Evolutionary conservation across 2,888 invertebrate genomes (phyloP).

Genomic region (Epiblema foenella): DNA sequence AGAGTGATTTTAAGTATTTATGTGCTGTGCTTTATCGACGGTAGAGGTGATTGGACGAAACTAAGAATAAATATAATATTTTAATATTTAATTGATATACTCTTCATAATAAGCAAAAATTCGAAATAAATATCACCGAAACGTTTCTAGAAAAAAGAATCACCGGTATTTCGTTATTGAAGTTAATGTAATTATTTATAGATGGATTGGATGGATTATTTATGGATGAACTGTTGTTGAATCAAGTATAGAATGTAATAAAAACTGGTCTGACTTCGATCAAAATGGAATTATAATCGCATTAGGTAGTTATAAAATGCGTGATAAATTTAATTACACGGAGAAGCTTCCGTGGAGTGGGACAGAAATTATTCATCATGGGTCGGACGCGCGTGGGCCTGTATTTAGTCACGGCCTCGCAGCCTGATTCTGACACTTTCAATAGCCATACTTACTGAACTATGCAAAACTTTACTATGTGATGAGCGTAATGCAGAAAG

Average conservation of each 20-base stretch:
- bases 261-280: constrained; percentile 50
- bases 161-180: constrained; percentile 3
- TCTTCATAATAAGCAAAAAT: neutral
- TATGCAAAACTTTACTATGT: neutral
- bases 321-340: constrained; percentile 77
- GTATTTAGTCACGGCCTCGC: constrained; percentile 74
- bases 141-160: neutral
- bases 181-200: neutral
- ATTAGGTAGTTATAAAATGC: constrained; percentile 68
- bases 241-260: constrained; percentile 22
- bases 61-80: constrained; percentile 62
- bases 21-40: constrained; percentile 64
- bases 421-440: constrained; percentile 34
- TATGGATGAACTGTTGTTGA: constrained; percentile 20
- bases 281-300: constrained; percentile 71
- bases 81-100: constrained; percentile 1
- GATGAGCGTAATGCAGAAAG: neutral
- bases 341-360: constrained; percentile 63
- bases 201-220: no score
- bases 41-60: constrained; percentile 67
- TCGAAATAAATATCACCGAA: neutral
- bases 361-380: constrained; percentile 65
- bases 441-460: constrained; percentile 46
- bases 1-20: constrained; percentile 79
- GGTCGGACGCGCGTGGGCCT: constrained; percentile 76